Base-by-base conservation (phyloP, 2,888 invertebrate species). In the Pinctada fucata region DNA sequence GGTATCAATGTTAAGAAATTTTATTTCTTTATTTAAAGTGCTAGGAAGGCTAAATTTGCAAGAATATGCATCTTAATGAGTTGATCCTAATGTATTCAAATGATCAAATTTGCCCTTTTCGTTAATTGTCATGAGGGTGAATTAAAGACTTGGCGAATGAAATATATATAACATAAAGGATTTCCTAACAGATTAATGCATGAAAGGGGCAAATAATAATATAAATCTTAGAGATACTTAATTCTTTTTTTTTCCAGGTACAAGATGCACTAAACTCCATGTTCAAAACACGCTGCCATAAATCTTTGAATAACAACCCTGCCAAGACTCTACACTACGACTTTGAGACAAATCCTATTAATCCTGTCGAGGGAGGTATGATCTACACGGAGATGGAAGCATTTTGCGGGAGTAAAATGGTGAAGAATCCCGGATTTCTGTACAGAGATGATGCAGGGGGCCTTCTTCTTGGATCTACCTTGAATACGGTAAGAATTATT, bases 221-320 rank as follows among this genome's bases (percentile, higher is more conserved):
- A 31, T 31, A 31, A 31, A 31, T 31, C 31, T 31, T 31, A 31
- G 31, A 31, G 31, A 31, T 31, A 31, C 31, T 31, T 31, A 31
- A 31, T 58, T 13, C 58, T 58, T 58, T 58, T 13, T 10, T 10
- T 10, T 58, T 76, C 8, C 45, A 80, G 80, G 71, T 80, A n/a
- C 49, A 80, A 64, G n/a, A 71, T 58, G 75, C 71, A 5, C 63
- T 80, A 50, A 75, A 66, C 16, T 16, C 58, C 16, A 50, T 80
- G 45, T 80, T 80, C 75, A 72, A 75, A 16, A 75, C 72, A 13
- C 13, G 80, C 51, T 80, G 80, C 68, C 77, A 74, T 48, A 64
- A 49, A 16, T 16, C 51, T 3, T 50, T 80, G 16, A 72, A 71
- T 3, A 80, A 47, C 13, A 77, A 77, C 1, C 51, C 68, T 31